A percentile compares a stretch with the other conserved stretches of the same genome.
Evolutionary conservation across 2,888 invertebrate species (phyloP).

Genomic region (Catocala sponsa): DNA sequence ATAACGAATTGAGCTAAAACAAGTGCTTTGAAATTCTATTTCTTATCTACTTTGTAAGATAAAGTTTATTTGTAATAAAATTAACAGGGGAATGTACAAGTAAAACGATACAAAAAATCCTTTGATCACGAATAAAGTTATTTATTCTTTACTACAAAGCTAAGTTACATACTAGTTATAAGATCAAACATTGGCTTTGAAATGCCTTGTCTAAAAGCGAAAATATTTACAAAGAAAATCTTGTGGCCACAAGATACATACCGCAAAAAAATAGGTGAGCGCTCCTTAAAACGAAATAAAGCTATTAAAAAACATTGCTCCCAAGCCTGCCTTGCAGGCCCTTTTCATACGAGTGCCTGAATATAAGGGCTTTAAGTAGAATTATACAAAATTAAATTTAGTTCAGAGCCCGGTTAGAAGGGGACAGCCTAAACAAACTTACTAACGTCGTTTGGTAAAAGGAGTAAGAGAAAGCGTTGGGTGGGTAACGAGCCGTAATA

Average conservation of each 20-base stretch:
- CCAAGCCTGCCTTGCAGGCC: slow-evolving; percentile 7
- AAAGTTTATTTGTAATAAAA: no score
- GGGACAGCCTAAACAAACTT: slow-evolving; percentile 71
- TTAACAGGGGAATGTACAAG: no score
- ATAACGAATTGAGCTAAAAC: no score
- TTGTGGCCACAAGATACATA: not conserved
- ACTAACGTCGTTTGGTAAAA: slow-evolving; percentile 51
- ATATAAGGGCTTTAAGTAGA: slow-evolving; percentile 60
- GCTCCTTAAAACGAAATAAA: slow-evolving; percentile 26
- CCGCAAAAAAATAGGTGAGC: slow-evolving; percentile 5
- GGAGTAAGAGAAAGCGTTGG: slow-evolving; percentile 16
- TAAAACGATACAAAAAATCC: no score
- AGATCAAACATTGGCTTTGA: no score
- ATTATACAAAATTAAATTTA: slow-evolving; percentile 73
- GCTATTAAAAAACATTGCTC: slow-evolving; percentile 30
- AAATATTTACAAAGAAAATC: slow-evolving; percentile 17
- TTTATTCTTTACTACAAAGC: no score
- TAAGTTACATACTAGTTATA: no score
- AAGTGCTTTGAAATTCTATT: no score
- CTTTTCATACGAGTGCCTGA: slow-evolving; percentile 36
- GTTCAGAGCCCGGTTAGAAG: slow-evolving; percentile 58
- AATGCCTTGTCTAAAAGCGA: no score
- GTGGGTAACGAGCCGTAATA: not conserved
- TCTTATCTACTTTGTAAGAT: no score
- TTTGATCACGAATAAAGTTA: no score